phyloP scores from a whole-genome alignment of 2,797 vertebrate genomes.

The Champsocephalus esox region DNA sequence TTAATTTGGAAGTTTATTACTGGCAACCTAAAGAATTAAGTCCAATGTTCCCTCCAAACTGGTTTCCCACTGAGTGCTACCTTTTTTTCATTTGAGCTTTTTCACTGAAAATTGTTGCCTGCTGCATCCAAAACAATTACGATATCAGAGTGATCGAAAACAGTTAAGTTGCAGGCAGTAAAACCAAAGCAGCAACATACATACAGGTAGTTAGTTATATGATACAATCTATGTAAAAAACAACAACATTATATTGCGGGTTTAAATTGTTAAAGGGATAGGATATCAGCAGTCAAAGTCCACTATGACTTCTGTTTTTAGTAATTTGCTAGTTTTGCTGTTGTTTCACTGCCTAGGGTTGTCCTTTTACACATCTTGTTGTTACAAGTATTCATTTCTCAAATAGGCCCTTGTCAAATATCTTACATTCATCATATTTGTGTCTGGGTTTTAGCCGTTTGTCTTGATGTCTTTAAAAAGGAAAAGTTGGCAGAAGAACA shows the following conservation, averaged over 20 bases:
- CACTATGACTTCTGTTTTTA: background rate
- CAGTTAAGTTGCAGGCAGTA: background rate
- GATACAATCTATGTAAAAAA: background rate
- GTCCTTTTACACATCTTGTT: background rate
- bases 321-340: background rate
- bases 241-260: background rate
- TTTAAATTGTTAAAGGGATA: background rate
- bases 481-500: constrained; percentile 21
- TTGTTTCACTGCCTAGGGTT: background rate
- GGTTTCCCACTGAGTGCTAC: too few relatives aligned
- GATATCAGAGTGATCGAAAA: background rate
- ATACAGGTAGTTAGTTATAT: background rate
- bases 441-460: background rate
- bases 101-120: too few relatives aligned
- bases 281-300: background rate
- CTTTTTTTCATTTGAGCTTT: background rate
- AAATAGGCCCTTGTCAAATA: background rate
- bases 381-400: background rate
- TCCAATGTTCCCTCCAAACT: background rate
- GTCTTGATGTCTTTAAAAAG: background rate
- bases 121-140: too few relatives aligned
- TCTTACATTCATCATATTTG: background rate
- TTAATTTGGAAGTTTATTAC: background rate
- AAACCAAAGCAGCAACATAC: background rate
- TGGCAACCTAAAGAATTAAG: background rate